phyloP scores from a whole-genome alignment of 2,888 invertebrate genomes.

The Drosophila rubida region DNA sequence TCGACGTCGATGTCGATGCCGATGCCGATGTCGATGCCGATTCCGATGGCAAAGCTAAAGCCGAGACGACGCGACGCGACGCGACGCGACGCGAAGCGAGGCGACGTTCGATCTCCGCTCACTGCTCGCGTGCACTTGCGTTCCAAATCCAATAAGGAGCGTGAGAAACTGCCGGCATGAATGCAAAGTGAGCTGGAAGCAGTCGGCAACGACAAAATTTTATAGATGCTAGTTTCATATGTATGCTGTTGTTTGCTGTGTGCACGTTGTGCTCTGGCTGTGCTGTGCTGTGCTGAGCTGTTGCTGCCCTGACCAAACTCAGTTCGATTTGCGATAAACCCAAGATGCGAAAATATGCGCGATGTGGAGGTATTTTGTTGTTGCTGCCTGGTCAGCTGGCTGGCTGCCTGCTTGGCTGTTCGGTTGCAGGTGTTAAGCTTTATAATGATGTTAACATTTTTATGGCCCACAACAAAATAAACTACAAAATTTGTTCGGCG shows the following conservation, averaged over 20 bases:
- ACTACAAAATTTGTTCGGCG: constrained; percentile 70
- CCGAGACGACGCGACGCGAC: constrained; percentile 28
- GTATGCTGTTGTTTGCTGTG: constrained; percentile 20
- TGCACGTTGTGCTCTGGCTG: constrained; percentile 14
- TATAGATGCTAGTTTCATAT: constrained; percentile 62
- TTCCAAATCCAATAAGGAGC: constrained; percentile 81
- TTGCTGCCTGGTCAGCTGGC: constrained; percentile 33
- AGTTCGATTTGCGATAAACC: constrained; percentile 72
- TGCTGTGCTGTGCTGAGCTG: constrained; percentile 24
- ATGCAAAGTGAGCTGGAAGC: constrained; percentile 70
- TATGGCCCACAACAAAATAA: constrained; percentile 70
- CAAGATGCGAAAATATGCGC: constrained; percentile 70
- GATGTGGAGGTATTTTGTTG: constrained; percentile 14
- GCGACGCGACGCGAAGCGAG: constrained; percentile 2
- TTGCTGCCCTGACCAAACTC: constrained; percentile 47
- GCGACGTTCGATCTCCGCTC: constrained; percentile 43
- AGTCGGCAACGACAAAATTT: constrained; percentile 64
- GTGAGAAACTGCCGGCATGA: constrained; percentile 80
- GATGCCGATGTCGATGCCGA: constrained; percentile 26
- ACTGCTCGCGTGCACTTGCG: constrained; percentile 79
- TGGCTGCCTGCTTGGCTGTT: constrained; percentile 4
- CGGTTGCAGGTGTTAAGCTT: constrained; percentile 74
- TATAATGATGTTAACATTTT: constrained; percentile 79
- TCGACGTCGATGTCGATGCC: constrained; percentile 31
- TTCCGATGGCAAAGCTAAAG: constrained; percentile 19